These are phyloP conservation scores for Lasioglossum baleicum DNA, from an alignment of 1,140 invertebrate genomes.

Conservation along the genomic window DNA sequence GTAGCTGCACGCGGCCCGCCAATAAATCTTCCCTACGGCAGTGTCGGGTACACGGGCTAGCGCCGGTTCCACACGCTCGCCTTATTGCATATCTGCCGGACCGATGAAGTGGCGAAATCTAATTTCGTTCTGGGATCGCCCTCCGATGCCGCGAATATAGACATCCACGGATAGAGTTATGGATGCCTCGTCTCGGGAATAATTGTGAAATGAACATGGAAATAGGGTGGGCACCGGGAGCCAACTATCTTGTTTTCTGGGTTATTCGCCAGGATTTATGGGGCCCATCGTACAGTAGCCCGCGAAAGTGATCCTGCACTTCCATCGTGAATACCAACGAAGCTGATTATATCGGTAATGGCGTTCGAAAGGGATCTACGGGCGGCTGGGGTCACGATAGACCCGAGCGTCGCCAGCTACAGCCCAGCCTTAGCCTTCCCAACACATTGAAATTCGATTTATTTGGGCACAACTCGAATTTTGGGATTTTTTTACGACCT, in stretches of 20 bases:
- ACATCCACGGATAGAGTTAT: slow-evolving; percentile 24
- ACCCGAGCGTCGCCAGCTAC: too few relatives aligned
- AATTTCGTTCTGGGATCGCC: slow-evolving; percentile 41
- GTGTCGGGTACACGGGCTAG: slow-evolving; percentile 23
- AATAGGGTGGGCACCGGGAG: neutral
- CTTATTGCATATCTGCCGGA: slow-evolving; percentile 43
- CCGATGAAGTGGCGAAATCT: slow-evolving; percentile 50
- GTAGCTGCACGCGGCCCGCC: slow-evolving; percentile 2
- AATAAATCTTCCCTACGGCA: slow-evolving; percentile 50
- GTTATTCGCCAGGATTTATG: neutral
- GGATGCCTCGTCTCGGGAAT: neutral
- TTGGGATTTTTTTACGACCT: too few relatives aligned
- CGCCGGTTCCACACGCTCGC: neutral
- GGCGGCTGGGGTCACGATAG: too few relatives aligned
- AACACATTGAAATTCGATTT: too few relatives aligned
- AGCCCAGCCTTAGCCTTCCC: too few relatives aligned
- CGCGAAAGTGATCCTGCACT: neutral
- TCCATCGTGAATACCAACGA: too few relatives aligned
- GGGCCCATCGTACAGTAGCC: neutral
- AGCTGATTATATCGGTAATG: too few relatives aligned
- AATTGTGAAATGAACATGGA: neutral
- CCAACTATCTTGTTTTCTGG: neutral
- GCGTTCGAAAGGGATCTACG: too few relatives aligned
- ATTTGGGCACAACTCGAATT: too few relatives aligned
- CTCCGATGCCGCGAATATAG: slow-evolving; percentile 31